Evolutionary conservation across 2,113 vertebrate species (phyloP).

Genomic region (Calidris pygmaea): DNA sequence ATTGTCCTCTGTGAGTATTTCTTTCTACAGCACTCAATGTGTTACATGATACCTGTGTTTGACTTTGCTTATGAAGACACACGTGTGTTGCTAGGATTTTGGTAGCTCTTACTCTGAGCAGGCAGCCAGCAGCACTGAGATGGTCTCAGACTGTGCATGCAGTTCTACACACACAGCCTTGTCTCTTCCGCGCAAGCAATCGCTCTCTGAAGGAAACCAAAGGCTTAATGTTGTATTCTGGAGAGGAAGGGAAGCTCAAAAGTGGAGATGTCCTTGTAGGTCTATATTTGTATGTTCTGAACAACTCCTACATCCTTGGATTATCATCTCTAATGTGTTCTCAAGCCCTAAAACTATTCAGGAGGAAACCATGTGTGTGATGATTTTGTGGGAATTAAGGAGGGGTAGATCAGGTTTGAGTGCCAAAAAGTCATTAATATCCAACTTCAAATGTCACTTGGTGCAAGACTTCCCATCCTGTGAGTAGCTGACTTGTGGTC

Average conservation of each 20-base stretch:
- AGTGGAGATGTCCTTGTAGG: fast-evolving
- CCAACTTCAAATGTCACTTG: not conserved
- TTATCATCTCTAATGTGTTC: not conserved
- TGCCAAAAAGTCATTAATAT: not conserved
- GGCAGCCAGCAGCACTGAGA: not conserved
- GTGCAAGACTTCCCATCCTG: not conserved
- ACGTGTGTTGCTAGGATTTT: not conserved
- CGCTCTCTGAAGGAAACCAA: not conserved
- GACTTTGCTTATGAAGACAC: not conserved
- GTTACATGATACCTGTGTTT: fast-evolving
- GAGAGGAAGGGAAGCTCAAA: not conserved
- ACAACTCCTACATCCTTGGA: not conserved
- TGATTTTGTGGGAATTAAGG: not conserved
- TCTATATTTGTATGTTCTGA: not conserved
- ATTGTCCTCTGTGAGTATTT: not conserved
- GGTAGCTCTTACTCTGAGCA: not conserved
- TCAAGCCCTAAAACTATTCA: not conserved
- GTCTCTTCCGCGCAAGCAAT: not conserved
- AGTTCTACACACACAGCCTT: not conserved
- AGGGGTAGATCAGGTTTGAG: not conserved
- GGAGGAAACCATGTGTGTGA: fast-evolving
- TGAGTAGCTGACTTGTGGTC: not conserved
- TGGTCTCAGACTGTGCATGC: fast-evolving
- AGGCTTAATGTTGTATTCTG: not conserved
- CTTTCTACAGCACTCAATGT: not conserved